Percentiles rank a stretch among this genome's conserved stretches.
Conservation (phyloP, 2,113 vertebrate genomes). For the Caloenas nicobarica region DNA sequence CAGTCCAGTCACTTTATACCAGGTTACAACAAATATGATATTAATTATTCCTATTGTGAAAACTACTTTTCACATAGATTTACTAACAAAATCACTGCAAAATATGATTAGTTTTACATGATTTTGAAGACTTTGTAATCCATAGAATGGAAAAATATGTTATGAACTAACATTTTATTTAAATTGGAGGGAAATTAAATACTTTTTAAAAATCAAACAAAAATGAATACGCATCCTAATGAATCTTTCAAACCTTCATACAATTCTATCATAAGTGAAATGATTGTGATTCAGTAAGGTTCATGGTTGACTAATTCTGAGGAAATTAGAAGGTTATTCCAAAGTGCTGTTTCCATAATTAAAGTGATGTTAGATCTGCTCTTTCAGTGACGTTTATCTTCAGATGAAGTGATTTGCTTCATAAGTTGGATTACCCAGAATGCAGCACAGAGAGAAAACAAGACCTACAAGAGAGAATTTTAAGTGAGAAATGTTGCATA, state of each 20-base stretch:
- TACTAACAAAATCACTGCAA: not conserved
- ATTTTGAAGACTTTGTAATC: not conserved
- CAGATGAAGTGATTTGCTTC: constrained; percentile 58
- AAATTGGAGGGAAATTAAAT: not conserved
- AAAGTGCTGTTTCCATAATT: not conserved
- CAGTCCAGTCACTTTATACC: not conserved
- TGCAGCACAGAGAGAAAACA: constrained; percentile 82
- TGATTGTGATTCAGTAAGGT: not conserved
- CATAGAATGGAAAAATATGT: not conserved
- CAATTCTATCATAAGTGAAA: not conserved
- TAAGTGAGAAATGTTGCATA: not conserved
- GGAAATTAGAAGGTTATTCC: not conserved
- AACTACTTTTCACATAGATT: not conserved
- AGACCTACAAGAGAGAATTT: constrained; percentile 74
- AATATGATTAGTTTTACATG: not conserved
- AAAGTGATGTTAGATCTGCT: not conserved
- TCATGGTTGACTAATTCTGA: not conserved
- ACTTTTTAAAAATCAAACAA: not conserved
- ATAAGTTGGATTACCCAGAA: constrained; percentile 83
- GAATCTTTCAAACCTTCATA: not conserved
- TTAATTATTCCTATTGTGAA: not conserved
- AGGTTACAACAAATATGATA: not conserved
- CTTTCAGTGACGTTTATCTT: constrained; percentile 73
- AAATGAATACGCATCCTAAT: not conserved
- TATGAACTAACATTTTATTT: not conserved